These are phyloP conservation scores for Lamellibrachia columna DNA, from an alignment of 2,888 invertebrate species.

Conservation along the genomic window DNA sequence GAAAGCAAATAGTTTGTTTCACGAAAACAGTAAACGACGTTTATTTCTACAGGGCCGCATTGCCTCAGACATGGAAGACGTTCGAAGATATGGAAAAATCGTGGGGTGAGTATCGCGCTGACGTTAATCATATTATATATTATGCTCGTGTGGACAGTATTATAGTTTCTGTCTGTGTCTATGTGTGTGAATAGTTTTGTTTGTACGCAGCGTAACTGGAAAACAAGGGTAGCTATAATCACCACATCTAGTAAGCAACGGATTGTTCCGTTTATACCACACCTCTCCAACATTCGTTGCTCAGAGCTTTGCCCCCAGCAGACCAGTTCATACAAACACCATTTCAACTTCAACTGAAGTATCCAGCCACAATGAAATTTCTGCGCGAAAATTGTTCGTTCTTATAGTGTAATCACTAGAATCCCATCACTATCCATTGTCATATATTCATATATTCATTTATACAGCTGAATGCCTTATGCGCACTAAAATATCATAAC, in stretches of 20 bases:
- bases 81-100: slow-evolving; percentile 17
- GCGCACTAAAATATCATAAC: too few relatives aligned
- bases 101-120: neutral
- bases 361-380: too few relatives aligned
- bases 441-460: too few relatives aligned
- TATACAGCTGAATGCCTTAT: too few relatives aligned
- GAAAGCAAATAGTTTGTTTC: neutral
- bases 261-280: neutral
- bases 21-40: neutral
- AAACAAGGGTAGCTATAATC: neutral
- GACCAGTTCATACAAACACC: too few relatives aligned
- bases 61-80: slow-evolving; percentile 7
- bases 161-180: neutral
- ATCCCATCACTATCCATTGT: too few relatives aligned
- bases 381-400: too few relatives aligned
- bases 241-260: neutral
- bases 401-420: too few relatives aligned
- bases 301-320: too few relatives aligned
- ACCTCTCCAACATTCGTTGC: too few relatives aligned
- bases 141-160: neutral
- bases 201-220: neutral
- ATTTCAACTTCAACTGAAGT: too few relatives aligned
- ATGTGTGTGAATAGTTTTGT: neutral
- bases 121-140: neutral
- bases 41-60: slow-evolving; percentile 6